These are phyloP conservation scores for Meteorus colon DNA, from an alignment of 2,888 invertebrate species.

Conservation along the genomic window DNA sequence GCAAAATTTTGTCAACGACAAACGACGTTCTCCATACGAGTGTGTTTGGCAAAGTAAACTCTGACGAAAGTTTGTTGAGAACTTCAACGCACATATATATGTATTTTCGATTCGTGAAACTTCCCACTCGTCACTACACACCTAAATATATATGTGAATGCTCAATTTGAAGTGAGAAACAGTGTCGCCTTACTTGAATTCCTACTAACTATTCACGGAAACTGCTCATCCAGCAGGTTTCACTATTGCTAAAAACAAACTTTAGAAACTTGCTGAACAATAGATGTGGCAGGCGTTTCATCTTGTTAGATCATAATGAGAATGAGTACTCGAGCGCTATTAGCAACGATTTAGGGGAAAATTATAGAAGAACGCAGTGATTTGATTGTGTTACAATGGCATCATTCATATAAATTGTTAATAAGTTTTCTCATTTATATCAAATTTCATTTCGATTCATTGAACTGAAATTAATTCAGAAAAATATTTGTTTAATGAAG, in stretches of 20 bases:
- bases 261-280: constrained; percentile 23
- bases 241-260: constrained; percentile 25
- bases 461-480: no score
- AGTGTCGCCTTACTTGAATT: constrained; percentile 33
- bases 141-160: background rate
- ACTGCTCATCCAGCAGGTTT: constrained; percentile 29
- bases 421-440: no score
- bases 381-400: no score
- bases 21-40: background rate
- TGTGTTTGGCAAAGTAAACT: constrained; percentile 30
- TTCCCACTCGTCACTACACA: constrained; percentile 37
- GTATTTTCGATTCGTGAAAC: constrained; percentile 27
- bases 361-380: no score
- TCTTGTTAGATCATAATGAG: background rate
- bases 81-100: constrained; percentile 16
- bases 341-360: no score
- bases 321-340: background rate
- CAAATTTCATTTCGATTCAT: no score
- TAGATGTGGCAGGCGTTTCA: constrained; percentile 17
- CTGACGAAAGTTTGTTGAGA: constrained; percentile 18
- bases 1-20: constrained; percentile 22
- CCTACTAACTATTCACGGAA: constrained; percentile 36
- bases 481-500: no score
- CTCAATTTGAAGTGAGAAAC: constrained; percentile 37
- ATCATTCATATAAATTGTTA: no score